These are phyloP conservation scores for Ladona fulva DNA, from an alignment of 1,140 invertebrate genomes.

Conservation along the genomic window DNA sequence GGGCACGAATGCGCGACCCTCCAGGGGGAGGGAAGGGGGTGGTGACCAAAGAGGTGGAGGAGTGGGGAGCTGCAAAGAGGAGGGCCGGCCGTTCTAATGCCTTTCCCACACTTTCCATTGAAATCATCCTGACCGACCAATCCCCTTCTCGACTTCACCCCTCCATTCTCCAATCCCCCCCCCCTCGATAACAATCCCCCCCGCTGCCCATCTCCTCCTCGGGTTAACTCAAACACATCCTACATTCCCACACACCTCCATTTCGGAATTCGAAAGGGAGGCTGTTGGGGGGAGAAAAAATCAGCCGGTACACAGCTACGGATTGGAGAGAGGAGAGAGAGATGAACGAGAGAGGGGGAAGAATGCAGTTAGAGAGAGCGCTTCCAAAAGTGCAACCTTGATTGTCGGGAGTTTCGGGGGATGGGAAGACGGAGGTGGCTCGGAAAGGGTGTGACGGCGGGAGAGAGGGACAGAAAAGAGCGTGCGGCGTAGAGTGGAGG, in stretches of 20 bases:
- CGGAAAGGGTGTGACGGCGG: background rate
- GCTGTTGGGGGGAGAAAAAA: too few species aligned
- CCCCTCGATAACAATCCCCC: background rate
- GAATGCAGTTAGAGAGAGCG: background rate
- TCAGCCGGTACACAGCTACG: too few species aligned
- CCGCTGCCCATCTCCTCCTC: background rate
- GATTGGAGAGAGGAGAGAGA: too few species aligned
- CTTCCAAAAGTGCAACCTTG: background rate
- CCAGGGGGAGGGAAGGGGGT: background rate
- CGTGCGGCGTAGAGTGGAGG: background rate
- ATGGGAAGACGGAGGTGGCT: background rate
- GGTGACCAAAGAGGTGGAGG: background rate
- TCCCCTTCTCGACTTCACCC: background rate
- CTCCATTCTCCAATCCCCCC: background rate
- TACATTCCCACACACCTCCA: background rate
- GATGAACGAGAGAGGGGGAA: background rate
- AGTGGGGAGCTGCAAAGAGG: background rate
- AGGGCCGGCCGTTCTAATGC: background rate
- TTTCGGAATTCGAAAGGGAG: too few species aligned
- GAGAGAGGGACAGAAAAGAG: background rate
- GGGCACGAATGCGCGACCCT: background rate
- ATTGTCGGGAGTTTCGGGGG: background rate
- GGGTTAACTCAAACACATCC: background rate
- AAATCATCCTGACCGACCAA: background rate
- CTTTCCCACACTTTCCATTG: conserved; percentile 3